phyloP scores from a whole-genome alignment of 2,888 invertebrate species.

The Boloria euphrosyne region DNA sequence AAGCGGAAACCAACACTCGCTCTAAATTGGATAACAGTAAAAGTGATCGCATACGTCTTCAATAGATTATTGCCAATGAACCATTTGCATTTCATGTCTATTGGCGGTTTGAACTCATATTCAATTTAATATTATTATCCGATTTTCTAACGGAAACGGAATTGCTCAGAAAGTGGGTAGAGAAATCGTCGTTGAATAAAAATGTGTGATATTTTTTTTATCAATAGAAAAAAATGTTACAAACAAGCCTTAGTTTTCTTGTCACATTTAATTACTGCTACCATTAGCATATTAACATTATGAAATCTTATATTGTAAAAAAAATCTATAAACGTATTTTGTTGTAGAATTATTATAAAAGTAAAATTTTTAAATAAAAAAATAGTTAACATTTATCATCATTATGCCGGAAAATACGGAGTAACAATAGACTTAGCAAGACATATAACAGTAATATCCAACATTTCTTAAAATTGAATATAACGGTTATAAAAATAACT shows the following conservation, averaged over 20 bases:
- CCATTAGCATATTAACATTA: too few relatives aligned
- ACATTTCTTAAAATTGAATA: constrained; percentile 64
- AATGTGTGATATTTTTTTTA: too few relatives aligned
- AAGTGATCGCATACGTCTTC: constrained; percentile 78
- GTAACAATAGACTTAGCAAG: not conserved
- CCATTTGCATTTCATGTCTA: constrained; percentile 60
- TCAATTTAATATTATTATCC: constrained; percentile 55
- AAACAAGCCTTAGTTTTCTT: too few relatives aligned
- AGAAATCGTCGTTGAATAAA: constrained; percentile 16
- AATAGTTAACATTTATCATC: not conserved
- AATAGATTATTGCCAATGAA: constrained; percentile 64
- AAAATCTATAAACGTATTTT: too few relatives aligned
- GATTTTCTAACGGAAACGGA: constrained; percentile 42
- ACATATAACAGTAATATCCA: constrained; percentile 22
- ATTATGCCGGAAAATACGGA: not conserved
- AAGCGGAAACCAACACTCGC: constrained; percentile 77
- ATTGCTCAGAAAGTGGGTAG: constrained; percentile 21
- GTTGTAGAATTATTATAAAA: too few relatives aligned
- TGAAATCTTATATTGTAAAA: too few relatives aligned
- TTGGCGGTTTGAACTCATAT: constrained; percentile 61
- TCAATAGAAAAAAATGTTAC: too few relatives aligned
- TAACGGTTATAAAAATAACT: constrained; percentile 72
- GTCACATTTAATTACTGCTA: too few relatives aligned
- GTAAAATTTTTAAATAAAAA: too few relatives aligned
- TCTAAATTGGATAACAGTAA: constrained; percentile 82